Evolutionary conservation across 2,797 vertebrate genomes (phyloP), one percentile per base, ranked within the genome.

Genomic region (Sebastes matsubarae): DNA sequence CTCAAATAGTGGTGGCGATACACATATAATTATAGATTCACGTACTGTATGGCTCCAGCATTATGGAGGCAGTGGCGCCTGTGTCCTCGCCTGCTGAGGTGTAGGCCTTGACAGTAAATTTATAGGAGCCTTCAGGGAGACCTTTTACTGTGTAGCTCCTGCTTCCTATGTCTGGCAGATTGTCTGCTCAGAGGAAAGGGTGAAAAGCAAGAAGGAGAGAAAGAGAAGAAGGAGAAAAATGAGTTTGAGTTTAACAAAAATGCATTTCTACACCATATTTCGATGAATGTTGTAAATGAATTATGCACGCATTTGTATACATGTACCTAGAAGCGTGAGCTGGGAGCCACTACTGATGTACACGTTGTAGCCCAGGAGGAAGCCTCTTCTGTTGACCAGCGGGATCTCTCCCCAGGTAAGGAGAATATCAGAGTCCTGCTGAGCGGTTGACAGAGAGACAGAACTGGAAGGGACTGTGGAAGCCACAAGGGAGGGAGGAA

Each of bases 31-130:
- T 55, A 54, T 12, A 70, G 10, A 20, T 68, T 36, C n/a, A 91
- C 93, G 27, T 94, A 96, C 96, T 70, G 78, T 88, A 83, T 50
- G 85, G 79, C 72, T 94, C 87, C 83, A 95, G 29, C 6, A 68
- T 86, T 57, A 96, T 92, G 79, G 91, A 88, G 54, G 76, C 77
- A 8, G 93, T 94, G 34, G 81, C 54, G 2, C 92, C 95, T 0
- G 79, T 75, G 58, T 92, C 94, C 83, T 95, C 94, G 64, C 96
- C 96, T n/a, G 93, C 95, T 5, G 93, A 92, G 4, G 89, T 96
- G 89, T 92, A 96, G 27, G 95, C 89, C 87, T 93, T 96, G 60
- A 96, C 93, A 11, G 88, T 94, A 65, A 96, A 96, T 85, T 96
- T 95, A 30, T 96, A 95, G 16, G 82, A 79, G 22, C 86, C 88